These are phyloP conservation scores for Pomacea maculata DNA, from an alignment of 1,140 invertebrate species.

Conservation along the genomic window DNA sequence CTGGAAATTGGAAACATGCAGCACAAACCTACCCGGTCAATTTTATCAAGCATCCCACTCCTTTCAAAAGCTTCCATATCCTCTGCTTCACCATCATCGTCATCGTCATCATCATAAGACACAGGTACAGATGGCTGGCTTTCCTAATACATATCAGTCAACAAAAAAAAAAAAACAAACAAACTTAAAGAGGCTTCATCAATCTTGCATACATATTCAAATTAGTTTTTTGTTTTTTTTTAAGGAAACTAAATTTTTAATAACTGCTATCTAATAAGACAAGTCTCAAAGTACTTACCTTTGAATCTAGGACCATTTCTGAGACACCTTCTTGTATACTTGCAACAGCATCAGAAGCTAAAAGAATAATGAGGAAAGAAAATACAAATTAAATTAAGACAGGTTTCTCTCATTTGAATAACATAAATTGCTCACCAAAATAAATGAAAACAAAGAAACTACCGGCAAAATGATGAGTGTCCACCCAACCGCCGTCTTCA, in stretches of 20 bases:
- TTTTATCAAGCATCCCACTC: constrained; percentile 84
- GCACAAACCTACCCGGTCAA: constrained; percentile 79
- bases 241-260: neutral
- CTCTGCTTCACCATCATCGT: constrained; percentile 91
- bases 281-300: constrained; percentile 55
- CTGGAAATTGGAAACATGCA: neutral
- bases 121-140: neutral
- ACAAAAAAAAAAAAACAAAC: neutral
- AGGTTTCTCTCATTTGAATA: too few relatives aligned
- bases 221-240: neutral
- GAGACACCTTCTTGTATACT: constrained; percentile 73
- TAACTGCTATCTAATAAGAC: neutral
- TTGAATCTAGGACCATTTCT: constrained; percentile 74
- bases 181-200: neutral
- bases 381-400: neutral
- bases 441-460: constrained; percentile 10
- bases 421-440: neutral
- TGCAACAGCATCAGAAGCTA: constrained; percentile 34
- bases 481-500: constrained; percentile 95
- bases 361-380: constrained; percentile 13
- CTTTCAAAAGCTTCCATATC: constrained; percentile 99
- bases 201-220: neutral
- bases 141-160: constrained; percentile 1
- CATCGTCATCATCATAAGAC: constrained; percentile 75
- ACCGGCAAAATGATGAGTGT: constrained; percentile 85